These are phyloP conservation scores for Aplodontia rufa DNA, from an alignment of 2,113 vertebrate genomes.

Conservation along the genomic window DNA sequence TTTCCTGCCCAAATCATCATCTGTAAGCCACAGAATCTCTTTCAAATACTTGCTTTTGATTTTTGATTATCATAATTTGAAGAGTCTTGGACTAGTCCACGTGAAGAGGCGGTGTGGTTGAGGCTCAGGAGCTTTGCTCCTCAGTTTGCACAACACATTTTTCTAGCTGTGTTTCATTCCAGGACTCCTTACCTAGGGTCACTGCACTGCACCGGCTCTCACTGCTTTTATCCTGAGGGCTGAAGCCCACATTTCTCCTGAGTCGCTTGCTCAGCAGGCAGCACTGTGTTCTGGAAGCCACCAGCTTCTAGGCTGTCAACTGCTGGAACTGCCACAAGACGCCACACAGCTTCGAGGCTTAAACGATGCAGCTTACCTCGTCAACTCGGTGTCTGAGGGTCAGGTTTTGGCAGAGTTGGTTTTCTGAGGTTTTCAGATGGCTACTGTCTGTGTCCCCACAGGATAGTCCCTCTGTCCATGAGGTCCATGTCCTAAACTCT, in stretches of 20 bases:
- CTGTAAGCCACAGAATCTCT: background rate
- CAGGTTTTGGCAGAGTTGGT: background rate
- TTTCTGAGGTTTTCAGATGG: background rate
- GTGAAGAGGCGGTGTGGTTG: background rate
- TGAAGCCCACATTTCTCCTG: background rate
- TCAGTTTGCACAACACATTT: background rate
- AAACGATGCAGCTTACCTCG: too few relatives aligned
- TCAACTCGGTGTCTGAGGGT: background rate
- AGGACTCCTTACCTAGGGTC: background rate
- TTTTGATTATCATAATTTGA: background rate
- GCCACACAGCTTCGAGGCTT: background rate
- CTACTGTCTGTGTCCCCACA: background rate
- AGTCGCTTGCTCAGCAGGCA: background rate
- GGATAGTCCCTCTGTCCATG: background rate
- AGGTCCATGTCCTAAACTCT: background rate
- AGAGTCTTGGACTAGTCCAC: background rate
- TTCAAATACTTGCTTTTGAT: background rate
- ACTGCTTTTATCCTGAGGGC: background rate
- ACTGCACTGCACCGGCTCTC: background rate
- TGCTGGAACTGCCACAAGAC: background rate
- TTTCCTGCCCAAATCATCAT: background rate
- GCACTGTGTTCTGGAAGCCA: background rate
- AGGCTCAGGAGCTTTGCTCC: too few relatives aligned
- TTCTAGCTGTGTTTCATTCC: fast-evolving
- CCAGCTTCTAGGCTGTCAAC: background rate